Base-by-base conservation (phyloP, 2,113 vertebrate genomes). In the Alces alces region DNA sequence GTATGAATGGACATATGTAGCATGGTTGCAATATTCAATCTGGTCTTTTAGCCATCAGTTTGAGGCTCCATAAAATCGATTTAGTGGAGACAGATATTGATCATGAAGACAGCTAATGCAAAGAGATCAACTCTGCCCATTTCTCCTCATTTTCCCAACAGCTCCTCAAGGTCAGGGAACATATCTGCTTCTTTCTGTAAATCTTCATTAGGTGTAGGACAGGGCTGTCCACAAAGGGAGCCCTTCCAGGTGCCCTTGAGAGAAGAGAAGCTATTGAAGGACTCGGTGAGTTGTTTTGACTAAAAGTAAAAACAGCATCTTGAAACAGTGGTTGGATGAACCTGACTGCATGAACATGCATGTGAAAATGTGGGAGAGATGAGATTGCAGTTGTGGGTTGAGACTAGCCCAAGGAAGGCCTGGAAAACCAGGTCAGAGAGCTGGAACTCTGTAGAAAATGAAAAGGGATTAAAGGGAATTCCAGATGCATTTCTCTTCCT, bases 91-190 rank as follows among this genome's bases (percentile, higher is more conserved):
- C 70, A 80, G 47, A 73, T 93, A 90, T 90, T 93, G 95, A 93
- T 96, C 90, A 50, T 33, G 28, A 92, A 97, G 83, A 94, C 60
- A 52, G 54, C 15, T 64, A 86, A 85, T 90, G 92, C 84, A 95
- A 92, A 98, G 87, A 76, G 25, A 90, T 73, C 57, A 58, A 23
- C 92, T 92, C 89, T 89, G 50, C 58, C 47, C 94, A 86, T 87
- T 93, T 93, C 64, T 93, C 39, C 64, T 95, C 73, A 79, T 97
- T 95, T 91, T 91, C 54, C n/a, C 61, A 82, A 86, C 10, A 89
- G 93, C 36, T 82, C 43, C 54, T 94, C 90, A 88, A 98, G 97
- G 94, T 95, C 97, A 98, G 64, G 12, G 60, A 70, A 60, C 17
- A 86, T 30, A 52, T 79, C 94, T 86, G 13, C 85, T 93, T 90